A percentile compares a stretch with the other conserved stretches of the same genome.
Evolutionary conservation across 2,888 invertebrate genomes (phyloP).

Genomic region (Itoplectis maculator): DNA sequence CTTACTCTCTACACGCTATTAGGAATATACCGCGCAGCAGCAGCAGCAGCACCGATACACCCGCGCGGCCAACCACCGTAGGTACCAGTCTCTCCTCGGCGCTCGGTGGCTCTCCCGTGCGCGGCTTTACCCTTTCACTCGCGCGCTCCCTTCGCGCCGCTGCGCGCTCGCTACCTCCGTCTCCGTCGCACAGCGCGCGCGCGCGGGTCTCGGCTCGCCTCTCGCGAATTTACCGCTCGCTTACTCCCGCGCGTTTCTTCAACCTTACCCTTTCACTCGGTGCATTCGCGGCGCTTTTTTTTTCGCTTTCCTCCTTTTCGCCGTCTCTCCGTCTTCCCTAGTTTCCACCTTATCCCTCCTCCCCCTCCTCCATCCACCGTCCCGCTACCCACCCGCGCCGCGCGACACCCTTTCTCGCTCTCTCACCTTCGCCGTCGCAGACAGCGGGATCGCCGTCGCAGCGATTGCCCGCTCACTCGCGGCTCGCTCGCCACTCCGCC

Average conservation of each 20-base stretch:
- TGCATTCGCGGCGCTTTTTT: conserved; percentile 61
- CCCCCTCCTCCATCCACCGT: conserved; percentile 55
- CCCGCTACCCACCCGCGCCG: conserved; percentile 48
- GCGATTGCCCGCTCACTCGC: conserved; percentile 51
- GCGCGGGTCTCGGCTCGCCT: no score
- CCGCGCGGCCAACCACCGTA: no score
- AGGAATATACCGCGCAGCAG: conserved; percentile 39
- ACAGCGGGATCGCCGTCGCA: not conserved
- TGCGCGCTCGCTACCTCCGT: conserved; percentile 30
- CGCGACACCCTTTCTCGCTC: not conserved
- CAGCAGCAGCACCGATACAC: conserved; percentile 50
- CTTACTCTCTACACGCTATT: conserved; percentile 54
- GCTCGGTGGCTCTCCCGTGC: conserved; percentile 6
- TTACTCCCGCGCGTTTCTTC: conserved; percentile 61
- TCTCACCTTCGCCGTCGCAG: not conserved
- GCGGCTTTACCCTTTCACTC: conserved; percentile 63
- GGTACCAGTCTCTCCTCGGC: no score
- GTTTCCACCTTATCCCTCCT: conserved; percentile 58
- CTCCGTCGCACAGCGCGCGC: no score
- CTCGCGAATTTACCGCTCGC: conserved; percentile 49
- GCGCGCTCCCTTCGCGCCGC: conserved; percentile 47
- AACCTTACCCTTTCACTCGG: conserved; percentile 70
- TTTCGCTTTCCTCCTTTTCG: conserved; percentile 33
- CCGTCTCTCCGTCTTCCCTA: conserved; percentile 55
- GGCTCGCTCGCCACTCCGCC: conserved; percentile 46